These are phyloP conservation scores for Chaetodon trifasciatus DNA, from an alignment of 2,797 vertebrate species.

Conservation along the genomic window DNA sequence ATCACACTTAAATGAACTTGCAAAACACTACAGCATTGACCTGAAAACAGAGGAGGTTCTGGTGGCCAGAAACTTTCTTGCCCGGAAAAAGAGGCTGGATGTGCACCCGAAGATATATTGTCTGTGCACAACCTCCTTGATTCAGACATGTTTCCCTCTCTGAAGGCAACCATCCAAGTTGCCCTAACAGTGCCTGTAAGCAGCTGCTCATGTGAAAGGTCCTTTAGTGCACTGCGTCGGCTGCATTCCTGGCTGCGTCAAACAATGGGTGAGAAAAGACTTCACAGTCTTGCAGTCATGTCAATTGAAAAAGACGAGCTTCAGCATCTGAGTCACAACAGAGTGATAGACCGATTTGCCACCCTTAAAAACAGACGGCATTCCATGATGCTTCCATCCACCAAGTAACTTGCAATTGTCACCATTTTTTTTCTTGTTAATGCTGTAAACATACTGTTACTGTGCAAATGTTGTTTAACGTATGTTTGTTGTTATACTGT, in stretches of 20 bases:
- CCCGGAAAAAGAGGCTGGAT: constrained; percentile 1
- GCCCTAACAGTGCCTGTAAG: constrained; percentile 7
- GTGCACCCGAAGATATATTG: not conserved
- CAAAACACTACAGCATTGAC: not conserved
- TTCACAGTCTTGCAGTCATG: too few relatives aligned
- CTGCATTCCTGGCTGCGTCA: not conserved
- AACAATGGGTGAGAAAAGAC: too few relatives aligned
- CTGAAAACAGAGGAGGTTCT: constrained; percentile 9
- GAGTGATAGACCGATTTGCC: too few relatives aligned
- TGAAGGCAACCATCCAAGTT: constrained; percentile 19
- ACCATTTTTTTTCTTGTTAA: too few relatives aligned
- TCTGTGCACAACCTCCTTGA: constrained; percentile 3
- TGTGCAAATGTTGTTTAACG: too few relatives aligned
- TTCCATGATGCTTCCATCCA: too few relatives aligned
- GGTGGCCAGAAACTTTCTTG: constrained; percentile 12
- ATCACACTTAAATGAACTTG: not conserved
- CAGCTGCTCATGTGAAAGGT: constrained; percentile 5
- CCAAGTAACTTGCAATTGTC: too few relatives aligned
- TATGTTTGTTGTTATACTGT: too few relatives aligned
- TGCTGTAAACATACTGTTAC: too few relatives aligned
- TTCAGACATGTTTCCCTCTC: constrained; percentile 16
- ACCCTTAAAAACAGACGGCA: too few relatives aligned
- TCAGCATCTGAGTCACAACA: too few relatives aligned
- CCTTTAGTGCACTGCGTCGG: not conserved
- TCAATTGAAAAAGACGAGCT: too few relatives aligned